Evolutionary conservation across 2,797 vertebrate species (phyloP).

Genomic region (Brachymystax lenok): DNA sequence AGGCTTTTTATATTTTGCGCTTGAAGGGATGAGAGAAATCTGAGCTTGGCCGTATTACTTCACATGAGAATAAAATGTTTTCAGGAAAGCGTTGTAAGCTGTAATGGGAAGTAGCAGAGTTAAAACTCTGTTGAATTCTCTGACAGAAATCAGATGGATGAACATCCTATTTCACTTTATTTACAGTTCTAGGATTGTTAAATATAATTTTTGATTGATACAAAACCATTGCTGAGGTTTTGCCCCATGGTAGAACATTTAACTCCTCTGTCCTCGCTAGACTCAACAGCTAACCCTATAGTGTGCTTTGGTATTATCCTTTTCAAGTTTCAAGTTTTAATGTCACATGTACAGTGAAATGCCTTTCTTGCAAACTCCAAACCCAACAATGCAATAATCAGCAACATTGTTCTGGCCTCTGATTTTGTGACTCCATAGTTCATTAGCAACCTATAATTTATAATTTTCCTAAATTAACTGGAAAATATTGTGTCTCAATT

Average conservation of each 20-base stretch:
- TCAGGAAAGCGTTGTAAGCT: constrained; percentile 71
- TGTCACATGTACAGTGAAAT: too few species aligned
- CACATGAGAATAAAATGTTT: constrained; percentile 77
- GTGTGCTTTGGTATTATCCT: not conserved
- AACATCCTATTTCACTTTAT: constrained; percentile 28
- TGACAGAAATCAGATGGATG: constrained; percentile 20
- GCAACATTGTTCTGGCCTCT: not conserved
- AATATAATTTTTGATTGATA: not conserved
- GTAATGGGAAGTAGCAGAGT: constrained; percentile 63
- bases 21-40: constrained; percentile 89
- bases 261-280: not conserved
- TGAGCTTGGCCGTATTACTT: constrained; percentile 85
- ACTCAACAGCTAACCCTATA: not conserved
- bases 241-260: too few species aligned
- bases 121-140: constrained; percentile 52
- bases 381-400: too few species aligned
- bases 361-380: too few species aligned
- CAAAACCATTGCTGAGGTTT: not conserved
- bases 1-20: constrained; percentile 90
- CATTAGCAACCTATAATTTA: not conserved
- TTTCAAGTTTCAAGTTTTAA: too few species aligned
- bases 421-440: not conserved
- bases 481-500: not conserved
- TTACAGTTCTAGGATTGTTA: constrained; percentile 12
- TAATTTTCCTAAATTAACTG: not conserved